Evolutionary conservation across 2,888 invertebrate genomes (phyloP).

Genomic region (Malthinus flaveolus): DNA sequence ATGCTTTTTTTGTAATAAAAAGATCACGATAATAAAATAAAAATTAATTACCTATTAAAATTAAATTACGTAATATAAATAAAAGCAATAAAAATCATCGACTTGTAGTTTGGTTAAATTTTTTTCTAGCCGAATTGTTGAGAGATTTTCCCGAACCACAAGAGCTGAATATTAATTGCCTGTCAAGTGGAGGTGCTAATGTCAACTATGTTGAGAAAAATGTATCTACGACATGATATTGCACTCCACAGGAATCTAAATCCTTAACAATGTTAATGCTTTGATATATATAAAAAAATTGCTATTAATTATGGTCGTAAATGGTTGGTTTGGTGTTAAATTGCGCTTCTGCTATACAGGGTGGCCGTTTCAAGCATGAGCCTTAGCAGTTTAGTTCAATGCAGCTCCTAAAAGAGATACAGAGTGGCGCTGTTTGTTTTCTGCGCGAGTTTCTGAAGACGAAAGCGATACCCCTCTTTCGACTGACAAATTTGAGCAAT

Average conservation of each 20-base stretch:
- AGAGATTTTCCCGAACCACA: slow-evolving; percentile 2
- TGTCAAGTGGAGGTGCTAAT: slow-evolving; percentile 15
- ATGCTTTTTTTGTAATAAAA: too few species aligned
- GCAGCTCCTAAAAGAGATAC: too few species aligned
- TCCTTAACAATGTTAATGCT: background rate
- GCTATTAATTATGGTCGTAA: slow-evolving; percentile 16
- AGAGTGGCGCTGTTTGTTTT: too few species aligned
- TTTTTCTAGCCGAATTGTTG: slow-evolving; percentile 1
- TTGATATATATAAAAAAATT: slow-evolving; percentile 10
- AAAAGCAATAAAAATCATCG: background rate
- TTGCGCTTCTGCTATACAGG: too few species aligned
- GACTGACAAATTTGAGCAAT: too few species aligned
- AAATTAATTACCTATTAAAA: background rate
- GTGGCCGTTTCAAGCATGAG: too few species aligned
- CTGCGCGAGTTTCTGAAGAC: too few species aligned
- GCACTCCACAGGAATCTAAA: slow-evolving; percentile 21
- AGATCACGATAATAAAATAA: background rate
- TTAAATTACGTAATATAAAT: background rate
- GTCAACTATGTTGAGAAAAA: slow-evolving; percentile 22
- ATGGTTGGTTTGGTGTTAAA: background rate
- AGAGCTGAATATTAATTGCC: slow-evolving; percentile 17
- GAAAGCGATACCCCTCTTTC: too few species aligned
- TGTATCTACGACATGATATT: slow-evolving; percentile 23
- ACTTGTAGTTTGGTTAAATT: background rate
- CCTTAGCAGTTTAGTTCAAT: too few species aligned